Evolutionary conservation across 2,888 invertebrate genomes (phyloP).

Genomic region (Iselma pallidipennis): DNA sequence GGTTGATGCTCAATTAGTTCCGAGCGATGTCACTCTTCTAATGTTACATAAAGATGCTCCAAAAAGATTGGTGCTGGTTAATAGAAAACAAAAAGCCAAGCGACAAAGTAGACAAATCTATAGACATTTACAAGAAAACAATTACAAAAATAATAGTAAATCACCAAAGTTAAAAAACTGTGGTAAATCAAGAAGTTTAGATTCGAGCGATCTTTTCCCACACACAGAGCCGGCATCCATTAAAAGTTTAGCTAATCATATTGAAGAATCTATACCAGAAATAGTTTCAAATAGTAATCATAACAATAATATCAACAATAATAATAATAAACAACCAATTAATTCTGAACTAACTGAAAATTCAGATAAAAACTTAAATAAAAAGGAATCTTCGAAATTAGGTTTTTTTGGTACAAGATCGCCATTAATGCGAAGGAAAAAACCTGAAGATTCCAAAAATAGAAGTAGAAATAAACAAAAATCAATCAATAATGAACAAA

Average conservation of each 20-base stretch:
- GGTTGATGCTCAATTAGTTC: conserved; percentile 75
- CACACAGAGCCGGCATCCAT: conserved; percentile 46
- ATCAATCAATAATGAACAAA: conserved; percentile 25
- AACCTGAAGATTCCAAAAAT: conserved; percentile 38
- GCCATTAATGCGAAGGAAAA: conserved; percentile 53
- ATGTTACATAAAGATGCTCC: conserved; percentile 77
- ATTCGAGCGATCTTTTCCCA: conserved; percentile 79
- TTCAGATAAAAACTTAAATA: conserved; percentile 30
- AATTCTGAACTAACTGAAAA: conserved; percentile 17
- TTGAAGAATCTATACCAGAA: conserved; percentile 49
- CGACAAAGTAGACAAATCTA: conserved; percentile 37
- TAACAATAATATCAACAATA: conserved; percentile 35
- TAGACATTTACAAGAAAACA: conserved; percentile 28
- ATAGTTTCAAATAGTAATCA: conserved; percentile 31
- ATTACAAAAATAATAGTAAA: conserved; percentile 34
- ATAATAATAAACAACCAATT: conserved; percentile 10
- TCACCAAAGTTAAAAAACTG: conserved; percentile 64
- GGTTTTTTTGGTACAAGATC: conserved; percentile 54
- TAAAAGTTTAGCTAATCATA: conserved; percentile 34
- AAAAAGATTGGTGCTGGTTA: conserved; percentile 75
- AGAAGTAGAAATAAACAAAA: conserved; percentile 47
- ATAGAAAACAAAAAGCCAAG: conserved; percentile 54
- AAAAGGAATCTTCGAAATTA: conserved; percentile 47
- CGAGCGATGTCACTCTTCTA: conserved; percentile 72
- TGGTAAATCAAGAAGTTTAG: conserved; percentile 82